Conservation (phyloP, 2,797 vertebrate species). For the Rhadinocentrus ornatus region DNA sequence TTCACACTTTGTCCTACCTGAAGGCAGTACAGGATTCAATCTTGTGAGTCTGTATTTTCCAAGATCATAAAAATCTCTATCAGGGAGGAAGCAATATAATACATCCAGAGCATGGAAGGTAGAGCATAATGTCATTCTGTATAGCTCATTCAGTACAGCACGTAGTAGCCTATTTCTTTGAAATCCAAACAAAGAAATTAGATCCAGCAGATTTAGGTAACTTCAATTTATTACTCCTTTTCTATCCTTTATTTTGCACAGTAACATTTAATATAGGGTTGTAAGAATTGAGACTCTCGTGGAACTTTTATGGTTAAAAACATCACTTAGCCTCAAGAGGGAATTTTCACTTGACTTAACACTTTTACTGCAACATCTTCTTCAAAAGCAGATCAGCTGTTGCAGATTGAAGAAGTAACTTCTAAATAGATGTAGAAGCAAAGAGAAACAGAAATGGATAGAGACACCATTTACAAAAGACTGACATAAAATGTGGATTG, state of each 20-base stretch:
- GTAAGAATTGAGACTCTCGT: constrained; percentile 37
- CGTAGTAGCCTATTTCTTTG: constrained; percentile 37
- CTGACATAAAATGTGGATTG: constrained; percentile 41
- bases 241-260: constrained; percentile 51
- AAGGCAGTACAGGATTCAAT: constrained; percentile 46
- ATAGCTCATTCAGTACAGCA: constrained; percentile 16
- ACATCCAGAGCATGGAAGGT: constrained; percentile 33
- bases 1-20: constrained; percentile 37
- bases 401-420: constrained; percentile 51
- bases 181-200: constrained; percentile 46
- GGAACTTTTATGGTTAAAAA: constrained; percentile 44
- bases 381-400: constrained; percentile 46
- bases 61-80: constrained; percentile 50
- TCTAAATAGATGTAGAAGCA: constrained; percentile 51
- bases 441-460: constrained; percentile 45
- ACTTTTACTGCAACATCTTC: constrained; percentile 50
- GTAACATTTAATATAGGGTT: constrained; percentile 53
- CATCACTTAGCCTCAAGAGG: constrained; percentile 46
- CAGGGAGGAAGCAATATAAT: constrained; percentile 41
- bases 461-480: constrained; percentile 30
- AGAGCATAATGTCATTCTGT: constrained; percentile 46
- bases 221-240: constrained; percentile 51
- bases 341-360: constrained; percentile 57
- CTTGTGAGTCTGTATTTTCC: constrained; percentile 50
- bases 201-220: constrained; percentile 47